Evolutionary conservation across 2,797 vertebrate genomes (phyloP).

Genomic region (Pangasius djambal): DNA sequence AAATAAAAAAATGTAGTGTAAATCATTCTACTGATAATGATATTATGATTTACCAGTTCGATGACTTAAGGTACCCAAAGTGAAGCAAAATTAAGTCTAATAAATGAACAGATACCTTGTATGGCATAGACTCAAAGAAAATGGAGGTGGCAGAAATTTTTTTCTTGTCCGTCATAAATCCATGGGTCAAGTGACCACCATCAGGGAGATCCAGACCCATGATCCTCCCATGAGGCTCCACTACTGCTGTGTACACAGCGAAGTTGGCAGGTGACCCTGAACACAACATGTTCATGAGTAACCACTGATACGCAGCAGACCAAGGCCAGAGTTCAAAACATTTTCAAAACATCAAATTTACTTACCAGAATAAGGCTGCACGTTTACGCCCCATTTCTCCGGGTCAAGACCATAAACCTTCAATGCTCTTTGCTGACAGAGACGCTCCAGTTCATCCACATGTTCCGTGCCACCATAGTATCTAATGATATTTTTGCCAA

Average conservation of each 20-base stretch:
- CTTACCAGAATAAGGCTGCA: conserved; percentile 96
- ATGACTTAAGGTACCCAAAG: neutral
- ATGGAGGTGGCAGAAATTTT: conserved; percentile 96
- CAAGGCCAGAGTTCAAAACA: neutral
- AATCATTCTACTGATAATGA: neutral
- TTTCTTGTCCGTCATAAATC: conserved; percentile 98
- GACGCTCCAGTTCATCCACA: conserved; percentile 89
- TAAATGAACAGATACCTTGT: conserved; percentile 81
- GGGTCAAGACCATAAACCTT: conserved; percentile 83
- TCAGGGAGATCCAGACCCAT: conserved; percentile 98
- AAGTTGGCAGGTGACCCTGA: conserved; percentile 95
- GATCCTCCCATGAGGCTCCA: conserved; percentile 94
- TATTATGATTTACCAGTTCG: neutral
- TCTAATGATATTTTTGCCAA: conserved; percentile 66
- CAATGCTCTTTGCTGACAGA: conserved; percentile 92
- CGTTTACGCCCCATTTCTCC: conserved; percentile 91
- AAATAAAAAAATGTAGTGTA: neutral
- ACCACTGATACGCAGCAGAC: conserved; percentile 5
- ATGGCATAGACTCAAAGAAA: conserved; percentile 99
- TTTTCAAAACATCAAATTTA: too few species aligned
- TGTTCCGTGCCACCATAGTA: conserved; percentile 94
- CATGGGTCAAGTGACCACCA: conserved; percentile 94
- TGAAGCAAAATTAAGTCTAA: neutral
- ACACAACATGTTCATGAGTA: conserved; percentile 9
- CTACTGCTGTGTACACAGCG: conserved; percentile 90